Conservation (phyloP, 1,140 invertebrate species). For the Trachymyrmex cornetzi region DNA sequence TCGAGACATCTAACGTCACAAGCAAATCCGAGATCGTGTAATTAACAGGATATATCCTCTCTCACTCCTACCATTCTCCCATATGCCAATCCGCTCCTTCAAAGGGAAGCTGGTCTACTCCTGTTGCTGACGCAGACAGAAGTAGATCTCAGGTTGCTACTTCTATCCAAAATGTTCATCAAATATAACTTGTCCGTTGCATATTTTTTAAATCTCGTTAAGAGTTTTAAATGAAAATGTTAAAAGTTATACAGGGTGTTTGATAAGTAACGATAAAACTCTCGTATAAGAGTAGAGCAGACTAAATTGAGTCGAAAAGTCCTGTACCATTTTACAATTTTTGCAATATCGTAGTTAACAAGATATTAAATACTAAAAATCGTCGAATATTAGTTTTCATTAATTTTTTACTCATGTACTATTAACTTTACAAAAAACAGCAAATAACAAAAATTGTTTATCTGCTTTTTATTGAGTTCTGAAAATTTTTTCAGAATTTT, state of each 20-base stretch:
- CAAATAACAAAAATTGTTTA: no score
- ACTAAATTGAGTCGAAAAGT: no score
- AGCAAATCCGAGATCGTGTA: slow-evolving; percentile 66
- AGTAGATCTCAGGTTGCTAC: slow-evolving; percentile 44
- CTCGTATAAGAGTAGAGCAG: no score
- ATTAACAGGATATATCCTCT: slow-evolving; percentile 65
- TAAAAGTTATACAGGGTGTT: neutral
- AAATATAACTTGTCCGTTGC: neutral
- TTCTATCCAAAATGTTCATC: slow-evolving; percentile 35
- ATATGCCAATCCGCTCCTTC: slow-evolving; percentile 62
- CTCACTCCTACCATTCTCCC: slow-evolving; percentile 27
- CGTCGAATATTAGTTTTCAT: no score
- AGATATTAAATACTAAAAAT: no score
- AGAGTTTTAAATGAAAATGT: neutral
- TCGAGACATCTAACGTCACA: slow-evolving; percentile 74
- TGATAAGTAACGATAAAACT: no score
- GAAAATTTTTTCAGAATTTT: no score
- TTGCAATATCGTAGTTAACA: no score
- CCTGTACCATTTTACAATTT: no score
- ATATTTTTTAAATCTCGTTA: slow-evolving; percentile 10
- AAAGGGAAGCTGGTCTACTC: slow-evolving; percentile 42
- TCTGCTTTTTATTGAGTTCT: no score
- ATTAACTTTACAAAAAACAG: no score
- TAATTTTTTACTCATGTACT: no score
- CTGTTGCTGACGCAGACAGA: slow-evolving; percentile 47